Conservation (phyloP, 2,113 vertebrate genomes). For the Zosterops pallidus region DNA sequence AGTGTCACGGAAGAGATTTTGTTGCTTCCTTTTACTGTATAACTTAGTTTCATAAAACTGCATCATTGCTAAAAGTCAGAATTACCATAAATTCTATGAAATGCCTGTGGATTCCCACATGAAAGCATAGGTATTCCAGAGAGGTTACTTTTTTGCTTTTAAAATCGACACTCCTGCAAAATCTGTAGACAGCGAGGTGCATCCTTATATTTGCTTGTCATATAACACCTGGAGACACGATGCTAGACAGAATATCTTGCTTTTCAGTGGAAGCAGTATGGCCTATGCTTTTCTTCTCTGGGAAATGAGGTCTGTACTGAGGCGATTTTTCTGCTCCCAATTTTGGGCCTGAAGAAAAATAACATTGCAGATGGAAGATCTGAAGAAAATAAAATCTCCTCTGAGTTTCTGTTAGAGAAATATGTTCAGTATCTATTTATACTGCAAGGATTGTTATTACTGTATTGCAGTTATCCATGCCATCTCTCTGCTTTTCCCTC, state of each 20-base stretch:
- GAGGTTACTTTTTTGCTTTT: not conserved
- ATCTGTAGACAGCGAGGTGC: not conserved
- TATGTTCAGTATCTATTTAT: not conserved
- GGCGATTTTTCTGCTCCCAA: not conserved
- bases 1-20: not conserved
- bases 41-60: not conserved
- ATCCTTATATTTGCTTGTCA: not conserved
- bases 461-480: not conserved
- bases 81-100: not conserved
- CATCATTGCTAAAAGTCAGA: not conserved
- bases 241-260: not conserved
- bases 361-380: not conserved
- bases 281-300: not conserved
- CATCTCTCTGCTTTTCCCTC: not conserved
- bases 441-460: not conserved
- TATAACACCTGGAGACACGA: not conserved
- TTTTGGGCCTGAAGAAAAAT: not conserved
- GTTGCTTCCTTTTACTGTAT: not conserved
- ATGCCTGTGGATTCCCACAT: not conserved
- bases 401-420: not conserved
- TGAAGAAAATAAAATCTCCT: not conserved
- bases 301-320: not conserved
- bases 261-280: not conserved
- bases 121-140: not conserved
- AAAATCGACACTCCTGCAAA: not conserved